Evolutionary conservation across 2,888 invertebrate species (phyloP).

Genomic region (Furcula furcula): DNA sequence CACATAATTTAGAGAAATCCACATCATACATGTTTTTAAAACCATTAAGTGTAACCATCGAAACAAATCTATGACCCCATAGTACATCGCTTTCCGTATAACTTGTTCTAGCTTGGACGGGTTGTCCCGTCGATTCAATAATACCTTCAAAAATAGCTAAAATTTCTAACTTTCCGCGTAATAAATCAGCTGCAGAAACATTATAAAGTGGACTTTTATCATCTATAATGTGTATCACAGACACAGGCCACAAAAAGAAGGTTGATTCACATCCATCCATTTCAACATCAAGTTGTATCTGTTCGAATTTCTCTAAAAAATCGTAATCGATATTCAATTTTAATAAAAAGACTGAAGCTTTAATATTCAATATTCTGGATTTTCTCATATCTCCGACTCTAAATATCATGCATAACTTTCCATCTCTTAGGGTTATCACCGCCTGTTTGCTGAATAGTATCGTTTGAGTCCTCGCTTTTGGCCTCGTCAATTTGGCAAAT

Average conservation of each 20-base stretch:
- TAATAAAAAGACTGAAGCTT: constrained; percentile 92
- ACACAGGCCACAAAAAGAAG: constrained; percentile 98
- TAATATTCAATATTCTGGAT: constrained; percentile 97
- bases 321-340: constrained; percentile 91
- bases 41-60: constrained; percentile 88
- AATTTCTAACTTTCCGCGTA: constrained; percentile 92
- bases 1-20: constrained; percentile 94
- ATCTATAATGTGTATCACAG: constrained; percentile 95
- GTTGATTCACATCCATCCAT: constrained; percentile 94
- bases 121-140: constrained; percentile 93
- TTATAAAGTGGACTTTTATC: constrained; percentile 92
- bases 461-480: constrained; percentile 96
- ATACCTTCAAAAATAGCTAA: constrained; percentile 94
- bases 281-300: constrained; percentile 88
- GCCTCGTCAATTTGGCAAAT: constrained; percentile 97
- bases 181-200: constrained; percentile 93
- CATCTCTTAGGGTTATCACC: constrained; percentile 93
- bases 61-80: constrained; percentile 93
- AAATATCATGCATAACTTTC: constrained; percentile 92
- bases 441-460: constrained; percentile 95
- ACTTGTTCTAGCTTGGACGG: constrained; percentile 91
- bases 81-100: constrained; percentile 90
- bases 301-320: constrained; percentile 87
- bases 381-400: constrained; percentile 97
- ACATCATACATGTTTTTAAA: constrained; percentile 88